A percentile compares a stretch with the other conserved stretches of the same genome.
phyloP scores from a whole-genome alignment of 2,797 vertebrate species.

The Ceyx erithaca region DNA sequence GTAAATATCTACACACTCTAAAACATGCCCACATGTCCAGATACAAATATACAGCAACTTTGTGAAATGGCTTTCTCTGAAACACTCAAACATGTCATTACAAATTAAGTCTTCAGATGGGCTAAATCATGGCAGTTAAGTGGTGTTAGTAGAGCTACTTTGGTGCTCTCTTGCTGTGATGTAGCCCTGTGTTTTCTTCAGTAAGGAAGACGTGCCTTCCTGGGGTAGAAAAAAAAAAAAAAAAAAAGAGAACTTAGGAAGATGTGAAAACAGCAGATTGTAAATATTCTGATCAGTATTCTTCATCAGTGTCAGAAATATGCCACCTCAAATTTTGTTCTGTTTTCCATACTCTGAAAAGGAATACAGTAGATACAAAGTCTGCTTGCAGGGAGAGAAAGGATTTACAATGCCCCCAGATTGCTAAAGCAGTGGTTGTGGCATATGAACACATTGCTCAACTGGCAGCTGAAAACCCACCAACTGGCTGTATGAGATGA shows the following conservation, averaged over 20 bases:
- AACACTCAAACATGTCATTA: neutral
- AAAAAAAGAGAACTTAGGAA: neutral
- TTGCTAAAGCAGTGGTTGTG: neutral
- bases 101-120: neutral
- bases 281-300: neutral
- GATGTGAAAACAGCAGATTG: neutral
- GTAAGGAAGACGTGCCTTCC: neutral
- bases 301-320: neutral
- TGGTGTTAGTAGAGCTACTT: neutral
- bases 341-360: neutral
- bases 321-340: neutral
- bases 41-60: neutral
- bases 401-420: neutral
- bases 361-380: neutral
- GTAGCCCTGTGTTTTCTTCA: neutral
- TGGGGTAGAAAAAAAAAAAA: neutral
- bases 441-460: neutral
- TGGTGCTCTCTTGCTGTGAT: neutral
- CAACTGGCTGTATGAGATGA: neutral
- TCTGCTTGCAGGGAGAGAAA: neutral
- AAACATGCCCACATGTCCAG: fast-evolving
- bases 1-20: neutral
- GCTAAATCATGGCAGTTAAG: neutral
- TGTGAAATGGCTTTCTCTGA: neutral
- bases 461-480: neutral